Evolutionary conservation across 2,888 invertebrate species (phyloP), one percentile per base, ranked within the genome.

Genomic region (Elgonia sp.): DNA sequence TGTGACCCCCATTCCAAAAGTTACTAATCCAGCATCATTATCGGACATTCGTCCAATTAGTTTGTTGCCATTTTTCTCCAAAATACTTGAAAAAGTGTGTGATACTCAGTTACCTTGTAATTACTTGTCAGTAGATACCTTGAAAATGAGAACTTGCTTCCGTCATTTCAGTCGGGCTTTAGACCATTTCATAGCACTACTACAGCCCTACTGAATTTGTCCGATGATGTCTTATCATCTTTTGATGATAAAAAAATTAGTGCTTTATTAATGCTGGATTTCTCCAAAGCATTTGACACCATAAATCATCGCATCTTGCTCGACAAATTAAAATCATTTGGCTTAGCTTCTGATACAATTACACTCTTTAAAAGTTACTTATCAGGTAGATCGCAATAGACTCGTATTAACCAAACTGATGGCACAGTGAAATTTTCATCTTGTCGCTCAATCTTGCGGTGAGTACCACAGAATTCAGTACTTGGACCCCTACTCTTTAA

Each of bases 221-320:
- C 65, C 9, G 40, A 40, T 42, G 18, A 40, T 10, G 14, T 65
- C 0, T 10, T 65, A 12, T 9, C 10, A 39, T 40, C 65, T n/a
- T 65, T n/a, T 18, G n/a, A n/a, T n/a, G n/a, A n/a, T n/a, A n/a
- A n/a, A n/a, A n/a, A n/a, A n/a, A n/a, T n/a, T n/a, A n/a, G n/a
- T n/a, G n/a, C n/a, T n/a, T n/a, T n/a, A n/a, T n/a, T n/a, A n/a
- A n/a, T n/a, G n/a, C n/a, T n/a, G 40, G 67, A 67, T 5, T 67
- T 18, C 16, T 67, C 67, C 0, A 67, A 46, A 67, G 67, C 67
- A 18, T 67, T 67, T 20, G 67, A 67, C 10, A 67, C 67, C 9
- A 5, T 14, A 50, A 14, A 50, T 50, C 50, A 50, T 50, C 5
- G 14, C 16, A 50, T 50, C 5, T 50, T 50, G 16, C 14, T 50